phyloP scores from a whole-genome alignment of 2,888 invertebrate genomes.

The Hydrotaea cyrtoneurina region DNA sequence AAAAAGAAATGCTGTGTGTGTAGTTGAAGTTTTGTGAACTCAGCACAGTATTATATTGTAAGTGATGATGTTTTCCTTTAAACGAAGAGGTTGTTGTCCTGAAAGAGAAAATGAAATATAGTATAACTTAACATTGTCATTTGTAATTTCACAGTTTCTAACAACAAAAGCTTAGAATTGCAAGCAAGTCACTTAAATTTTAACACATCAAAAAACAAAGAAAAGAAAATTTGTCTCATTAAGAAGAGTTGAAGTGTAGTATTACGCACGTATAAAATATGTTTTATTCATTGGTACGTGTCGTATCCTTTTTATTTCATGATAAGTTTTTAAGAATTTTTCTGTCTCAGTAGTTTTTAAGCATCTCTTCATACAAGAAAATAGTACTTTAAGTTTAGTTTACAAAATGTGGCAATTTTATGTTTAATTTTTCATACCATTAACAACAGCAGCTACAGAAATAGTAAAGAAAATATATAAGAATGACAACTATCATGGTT shows the following conservation, averaged over 20 bases:
- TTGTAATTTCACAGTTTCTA: constrained; percentile 1
- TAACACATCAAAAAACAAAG: constrained; percentile 2
- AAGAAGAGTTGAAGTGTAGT: neutral
- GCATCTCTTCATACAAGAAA: constrained; percentile 39
- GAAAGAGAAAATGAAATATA: no score
- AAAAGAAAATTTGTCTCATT: neutral
- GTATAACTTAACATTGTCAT: neutral
- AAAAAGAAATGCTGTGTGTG: constrained; percentile 3
- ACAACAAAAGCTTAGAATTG: neutral
- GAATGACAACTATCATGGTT: neutral
- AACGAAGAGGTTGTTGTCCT: constrained; percentile 5
- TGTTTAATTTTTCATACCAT: constrained; percentile 37
- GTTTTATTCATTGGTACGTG: neutral
- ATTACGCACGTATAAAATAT: neutral
- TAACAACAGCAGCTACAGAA: constrained; percentile 40
- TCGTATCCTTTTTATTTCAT: neutral
- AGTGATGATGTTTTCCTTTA: constrained; percentile 50
- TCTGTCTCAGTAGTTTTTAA: constrained; percentile 64
- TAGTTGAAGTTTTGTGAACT: constrained; percentile 44
- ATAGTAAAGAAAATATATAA: constrained; percentile 12
- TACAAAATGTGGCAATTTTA: constrained; percentile 59
- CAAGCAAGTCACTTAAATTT: neutral
- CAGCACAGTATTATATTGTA: constrained; percentile 49
- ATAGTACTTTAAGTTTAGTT: constrained; percentile 59
- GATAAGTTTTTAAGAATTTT: constrained; percentile 36